phyloP scores from a whole-genome alignment of 2,113 vertebrate genomes.

The Dissostichus mawsoni region DNA sequence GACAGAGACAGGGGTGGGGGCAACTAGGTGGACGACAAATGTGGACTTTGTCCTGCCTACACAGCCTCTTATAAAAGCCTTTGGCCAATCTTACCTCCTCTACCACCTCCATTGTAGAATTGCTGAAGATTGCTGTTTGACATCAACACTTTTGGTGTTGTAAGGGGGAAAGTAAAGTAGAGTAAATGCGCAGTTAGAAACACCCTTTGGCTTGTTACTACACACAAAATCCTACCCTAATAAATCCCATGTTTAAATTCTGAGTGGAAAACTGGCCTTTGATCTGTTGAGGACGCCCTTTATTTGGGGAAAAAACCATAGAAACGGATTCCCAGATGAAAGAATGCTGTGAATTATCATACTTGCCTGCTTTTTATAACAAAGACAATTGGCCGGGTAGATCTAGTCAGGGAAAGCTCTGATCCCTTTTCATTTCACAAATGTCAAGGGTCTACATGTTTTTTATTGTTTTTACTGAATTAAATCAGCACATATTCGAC shows the following conservation, averaged over 20 bases:
- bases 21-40: constrained; percentile 39
- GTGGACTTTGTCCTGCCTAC: constrained; percentile 51
- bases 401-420: not conserved
- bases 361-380: not conserved
- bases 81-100: constrained; percentile 86
- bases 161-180: constrained; percentile 77
- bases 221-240: constrained; percentile 17
- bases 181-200: constrained; percentile 82
- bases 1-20: constrained; percentile 72
- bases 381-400: not conserved
- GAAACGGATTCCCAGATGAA: too few species aligned
- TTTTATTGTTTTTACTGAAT: too few species aligned
- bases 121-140: constrained; percentile 87
- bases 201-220: constrained; percentile 40
- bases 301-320: not conserved
- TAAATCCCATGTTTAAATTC: not conserved
- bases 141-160: constrained; percentile 84
- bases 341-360: too few species aligned
- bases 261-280: constrained; percentile 2
- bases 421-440: not conserved
- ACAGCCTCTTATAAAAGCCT: constrained; percentile 54
- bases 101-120: constrained; percentile 89
- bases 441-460: not conserved
- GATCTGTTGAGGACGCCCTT: not conserved
- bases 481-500: not conserved